A percentile compares a stretch with the other conserved stretches of the same genome.
These are phyloP conservation scores for Gobionotothen gibberifrons DNA, from an alignment of 2,797 vertebrate genomes.

Conservation along the genomic window DNA sequence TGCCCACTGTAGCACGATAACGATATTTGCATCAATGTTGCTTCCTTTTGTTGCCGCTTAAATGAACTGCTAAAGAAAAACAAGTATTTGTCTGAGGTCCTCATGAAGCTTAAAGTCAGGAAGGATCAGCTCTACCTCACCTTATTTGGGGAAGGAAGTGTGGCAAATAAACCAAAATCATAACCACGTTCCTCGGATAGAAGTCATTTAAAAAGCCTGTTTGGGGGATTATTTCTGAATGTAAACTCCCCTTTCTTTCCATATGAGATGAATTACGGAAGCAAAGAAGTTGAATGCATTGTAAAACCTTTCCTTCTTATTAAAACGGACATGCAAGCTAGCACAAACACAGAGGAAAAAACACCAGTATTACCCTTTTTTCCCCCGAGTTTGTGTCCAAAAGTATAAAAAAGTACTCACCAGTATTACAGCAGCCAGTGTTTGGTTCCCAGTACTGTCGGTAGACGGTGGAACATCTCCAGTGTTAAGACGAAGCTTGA, in stretches of 20 bases:
- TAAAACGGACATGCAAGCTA: neutral
- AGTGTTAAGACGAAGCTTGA: conserved; percentile 24
- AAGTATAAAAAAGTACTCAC: conserved; percentile 21
- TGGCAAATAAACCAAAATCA: conserved; percentile 54
- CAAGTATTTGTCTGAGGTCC: conserved; percentile 1
- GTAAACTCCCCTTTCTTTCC: neutral
- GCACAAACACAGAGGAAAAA: conserved; percentile 3
- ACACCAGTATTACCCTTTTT: conserved; percentile 39
- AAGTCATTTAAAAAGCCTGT: neutral
- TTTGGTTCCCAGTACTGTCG: conserved; percentile 18
- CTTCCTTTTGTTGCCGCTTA: conserved; percentile 55
- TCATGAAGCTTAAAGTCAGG: conserved; percentile 43
- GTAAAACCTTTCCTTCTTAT: neutral
- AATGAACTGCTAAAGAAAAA: conserved; percentile 1
- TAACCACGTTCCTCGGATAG: conserved; percentile 11
- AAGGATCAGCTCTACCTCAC: conserved; percentile 70
- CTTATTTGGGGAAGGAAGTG: conserved; percentile 43
- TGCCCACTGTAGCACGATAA: conserved; percentile 62
- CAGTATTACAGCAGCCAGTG: conserved; percentile 43
- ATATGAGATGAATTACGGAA: neutral
- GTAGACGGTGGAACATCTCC: neutral
- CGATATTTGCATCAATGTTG: conserved; percentile 42
- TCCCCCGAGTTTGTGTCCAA: conserved; percentile 15
- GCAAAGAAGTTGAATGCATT: neutral
- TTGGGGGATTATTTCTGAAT: neutral